Base-by-base conservation (phyloP, 2,113 vertebrate species). In the Trogon melanurus region DNA sequence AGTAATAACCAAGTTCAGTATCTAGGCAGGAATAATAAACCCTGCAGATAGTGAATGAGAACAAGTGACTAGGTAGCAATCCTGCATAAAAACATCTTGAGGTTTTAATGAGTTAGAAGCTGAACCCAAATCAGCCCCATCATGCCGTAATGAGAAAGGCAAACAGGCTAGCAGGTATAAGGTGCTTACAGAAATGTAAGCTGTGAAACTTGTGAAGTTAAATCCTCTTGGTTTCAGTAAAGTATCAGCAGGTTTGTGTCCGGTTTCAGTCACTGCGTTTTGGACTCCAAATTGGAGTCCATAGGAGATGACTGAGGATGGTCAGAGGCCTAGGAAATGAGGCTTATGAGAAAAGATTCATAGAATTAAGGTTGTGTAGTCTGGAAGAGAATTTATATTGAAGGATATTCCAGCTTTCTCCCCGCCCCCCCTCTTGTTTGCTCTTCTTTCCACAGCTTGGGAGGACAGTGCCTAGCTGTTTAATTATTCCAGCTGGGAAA, bases 401-500 rank as follows among this genome's bases (percentile, higher is more conserved):
- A 60, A 85, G 56, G 34, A 85, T 29, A 19, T 56, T 41, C 50
- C 72, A 83, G 38, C 34, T 65, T 61, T 44, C 20, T 19, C 27
- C 3, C 5, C n/a, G n/a, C n/a, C n/a, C 4, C 5, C 51, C 10
- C 3, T 25, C 41, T 85, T 19, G 0, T 88, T 93, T 56, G 58
- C 66, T 82, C 19, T 23, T 34, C 66, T 85, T 47, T 62, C 85
- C 79, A 82, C 92, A 94, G 75, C 92, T 88, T 26, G 4, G 85
- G 73, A 96, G 93, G 90, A 96, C 92, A 92, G 73, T 76, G 71
- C 91, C 86, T 92, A 1, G 66, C 87, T 88, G 91, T 89, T 96
- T 96, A 94, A 96, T 94, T 96, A 96, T 96, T 95, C 92, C 94
- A 88, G 91, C 83, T 96, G 86, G 90, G 93, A 97, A 86, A 95